Percentiles rank a stretch among this genome's conserved stretches.
Evolutionary conservation across 1,140 invertebrate species (phyloP).

Genomic region (Ridgeia piscesae): DNA sequence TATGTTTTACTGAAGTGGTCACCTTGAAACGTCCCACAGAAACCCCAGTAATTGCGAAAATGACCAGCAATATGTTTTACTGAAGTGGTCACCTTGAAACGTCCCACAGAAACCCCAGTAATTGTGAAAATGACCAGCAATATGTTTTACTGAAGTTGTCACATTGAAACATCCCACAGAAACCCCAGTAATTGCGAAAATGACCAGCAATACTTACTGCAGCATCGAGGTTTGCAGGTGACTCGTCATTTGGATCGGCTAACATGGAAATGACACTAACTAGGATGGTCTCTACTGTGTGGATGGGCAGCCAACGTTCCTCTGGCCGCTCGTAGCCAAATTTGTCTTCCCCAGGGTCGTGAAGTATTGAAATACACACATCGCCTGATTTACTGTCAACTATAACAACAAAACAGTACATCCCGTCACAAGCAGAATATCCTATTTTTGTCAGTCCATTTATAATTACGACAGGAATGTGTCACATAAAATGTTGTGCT

Average conservation of each 20-base stretch:
- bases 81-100: too few relatives aligned
- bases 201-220: conserved; percentile 78
- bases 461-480: neutral
- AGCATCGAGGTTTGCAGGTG: conserved; percentile 99
- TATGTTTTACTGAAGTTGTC: too few relatives aligned
- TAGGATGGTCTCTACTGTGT: conserved; percentile 98
- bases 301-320: conserved; percentile 97
- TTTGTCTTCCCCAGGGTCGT: conserved; percentile 99
- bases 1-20: too few relatives aligned
- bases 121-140: too few relatives aligned
- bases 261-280: conserved; percentile 95
- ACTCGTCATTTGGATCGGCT: conserved; percentile 99
- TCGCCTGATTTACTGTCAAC: conserved; percentile 94
- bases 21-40: neutral
- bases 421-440: neutral
- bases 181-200: neutral
- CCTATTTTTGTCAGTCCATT: neutral
- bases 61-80: too few relatives aligned
- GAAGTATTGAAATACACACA: conserved; percentile 99
- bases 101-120: neutral
- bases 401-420: conserved; percentile 54
- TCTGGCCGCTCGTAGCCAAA: conserved; percentile 99
- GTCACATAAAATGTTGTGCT: neutral
- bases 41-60: neutral
- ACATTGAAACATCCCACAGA: neutral